These are phyloP conservation scores for Nothobranchius kuhntae DNA, from an alignment of 2,113 vertebrate genomes.

Conservation along the genomic window DNA sequence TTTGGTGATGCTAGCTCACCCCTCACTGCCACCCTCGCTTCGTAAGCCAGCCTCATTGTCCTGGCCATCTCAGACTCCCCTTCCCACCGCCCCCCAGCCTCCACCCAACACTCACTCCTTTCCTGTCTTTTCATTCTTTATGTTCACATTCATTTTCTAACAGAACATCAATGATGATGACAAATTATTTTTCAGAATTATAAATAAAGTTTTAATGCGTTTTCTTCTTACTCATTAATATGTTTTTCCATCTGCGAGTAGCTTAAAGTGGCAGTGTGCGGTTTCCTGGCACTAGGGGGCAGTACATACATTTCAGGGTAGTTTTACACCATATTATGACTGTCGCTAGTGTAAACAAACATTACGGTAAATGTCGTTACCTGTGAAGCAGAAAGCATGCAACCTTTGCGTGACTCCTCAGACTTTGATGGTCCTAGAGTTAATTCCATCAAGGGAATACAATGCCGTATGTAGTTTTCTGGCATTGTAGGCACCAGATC, in stretches of 20 bases:
- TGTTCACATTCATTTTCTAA: constrained; percentile 78
- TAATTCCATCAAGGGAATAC: too few relatives aligned
- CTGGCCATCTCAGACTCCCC: constrained; percentile 39
- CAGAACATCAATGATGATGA: constrained; percentile 87
- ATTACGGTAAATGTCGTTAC: too few relatives aligned
- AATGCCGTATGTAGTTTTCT: too few relatives aligned
- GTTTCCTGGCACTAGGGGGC: too few relatives aligned
- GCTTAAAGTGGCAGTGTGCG: too few relatives aligned
- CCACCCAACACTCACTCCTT: background rate
- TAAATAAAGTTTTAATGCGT: background rate
- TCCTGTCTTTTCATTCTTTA: background rate
- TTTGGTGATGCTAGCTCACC: constrained; percentile 93
- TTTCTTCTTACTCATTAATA: background rate
- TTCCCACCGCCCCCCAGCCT: background rate
- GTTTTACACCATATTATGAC: too few relatives aligned
- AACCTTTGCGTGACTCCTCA: too few relatives aligned
- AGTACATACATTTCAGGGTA: too few relatives aligned
- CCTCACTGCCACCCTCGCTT: constrained; percentile 79
- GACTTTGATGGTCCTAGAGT: too few relatives aligned
- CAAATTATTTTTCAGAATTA: background rate
- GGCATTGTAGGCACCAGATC: too few relatives aligned
- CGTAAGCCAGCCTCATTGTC: constrained; percentile 82
- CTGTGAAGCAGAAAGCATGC: too few relatives aligned
- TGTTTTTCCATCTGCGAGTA: background rate
- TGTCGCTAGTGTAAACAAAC: too few relatives aligned